Percentiles rank a stretch among this genome's conserved stretches.
Conservation (phyloP, 2,797 vertebrate genomes). For the Erpetoichthys calabaricus region DNA sequence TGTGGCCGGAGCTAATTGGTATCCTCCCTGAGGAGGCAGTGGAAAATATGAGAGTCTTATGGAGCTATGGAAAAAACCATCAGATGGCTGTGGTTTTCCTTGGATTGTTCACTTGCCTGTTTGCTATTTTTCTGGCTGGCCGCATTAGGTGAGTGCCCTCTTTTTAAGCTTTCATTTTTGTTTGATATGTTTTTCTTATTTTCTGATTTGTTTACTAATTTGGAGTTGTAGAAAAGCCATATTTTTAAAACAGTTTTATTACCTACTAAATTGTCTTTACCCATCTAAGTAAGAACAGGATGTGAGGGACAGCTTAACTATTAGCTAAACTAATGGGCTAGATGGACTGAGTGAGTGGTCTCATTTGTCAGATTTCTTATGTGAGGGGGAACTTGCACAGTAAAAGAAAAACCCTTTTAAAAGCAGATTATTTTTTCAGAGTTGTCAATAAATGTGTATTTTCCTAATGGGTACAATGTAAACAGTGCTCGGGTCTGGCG, state of each 20-base stretch:
- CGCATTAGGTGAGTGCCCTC: constrained; percentile 52
- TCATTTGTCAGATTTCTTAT: too few species aligned
- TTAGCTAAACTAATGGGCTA: too few species aligned
- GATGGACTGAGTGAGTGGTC: too few species aligned
- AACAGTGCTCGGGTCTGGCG: too few species aligned
- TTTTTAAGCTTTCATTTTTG: not conserved
- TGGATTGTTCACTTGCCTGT: constrained; percentile 72
- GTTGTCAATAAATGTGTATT: too few species aligned
- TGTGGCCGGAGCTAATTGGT: constrained; percentile 53
- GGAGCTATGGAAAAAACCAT: constrained; percentile 65
- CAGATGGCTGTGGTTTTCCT: constrained; percentile 56
- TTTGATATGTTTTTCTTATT: not conserved
- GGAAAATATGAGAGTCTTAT: constrained; percentile 43
- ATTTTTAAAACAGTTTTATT: not conserved
- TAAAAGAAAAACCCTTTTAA: too few species aligned
- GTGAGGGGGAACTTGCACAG: too few species aligned
- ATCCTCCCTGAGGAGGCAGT: constrained; percentile 48
- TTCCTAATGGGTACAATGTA: too few species aligned
- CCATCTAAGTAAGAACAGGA: not conserved
- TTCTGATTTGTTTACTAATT: not conserved
- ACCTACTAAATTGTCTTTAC: not conserved
- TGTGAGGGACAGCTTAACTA: too few species aligned
- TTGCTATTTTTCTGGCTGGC: constrained; percentile 72
- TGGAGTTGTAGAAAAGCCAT: not conserved
- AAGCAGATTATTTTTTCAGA: too few species aligned